These are phyloP conservation scores for Bombyx mori DNA, from an alignment of 1,140 invertebrate species.

Conservation along the genomic window ASM3026992v2 NC_085118.1:15812001-15812500, in stretches of 20 bases:
- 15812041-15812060: too few relatives aligned
- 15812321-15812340: slow-evolving; percentile 1
- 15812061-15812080: too few relatives aligned
- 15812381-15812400: too few relatives aligned
- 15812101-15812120: slow-evolving; percentile 14
- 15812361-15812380: background rate
- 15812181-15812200: slow-evolving; percentile 11
- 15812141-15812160: slow-evolving; percentile 26
- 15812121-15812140: slow-evolving; percentile 16
- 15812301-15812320: background rate
- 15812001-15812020: too few relatives aligned
- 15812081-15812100: slow-evolving; percentile 4
- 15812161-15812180: slow-evolving; percentile 9
- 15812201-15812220: slow-evolving; percentile 23
- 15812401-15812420: too few relatives aligned
- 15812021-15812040: too few relatives aligned
- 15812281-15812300: slow-evolving; percentile 28
- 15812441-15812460: too few relatives aligned
- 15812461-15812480: too few relatives aligned
- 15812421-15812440: too few relatives aligned
- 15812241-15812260: slow-evolving; percentile 20
- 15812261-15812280: slow-evolving; percentile 26
- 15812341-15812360: background rate
- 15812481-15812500: too few relatives aligned
- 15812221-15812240: slow-evolving; percentile 17